Conservation (phyloP, 2,113 vertebrate species). For the Oryzias javanicus region DNA sequence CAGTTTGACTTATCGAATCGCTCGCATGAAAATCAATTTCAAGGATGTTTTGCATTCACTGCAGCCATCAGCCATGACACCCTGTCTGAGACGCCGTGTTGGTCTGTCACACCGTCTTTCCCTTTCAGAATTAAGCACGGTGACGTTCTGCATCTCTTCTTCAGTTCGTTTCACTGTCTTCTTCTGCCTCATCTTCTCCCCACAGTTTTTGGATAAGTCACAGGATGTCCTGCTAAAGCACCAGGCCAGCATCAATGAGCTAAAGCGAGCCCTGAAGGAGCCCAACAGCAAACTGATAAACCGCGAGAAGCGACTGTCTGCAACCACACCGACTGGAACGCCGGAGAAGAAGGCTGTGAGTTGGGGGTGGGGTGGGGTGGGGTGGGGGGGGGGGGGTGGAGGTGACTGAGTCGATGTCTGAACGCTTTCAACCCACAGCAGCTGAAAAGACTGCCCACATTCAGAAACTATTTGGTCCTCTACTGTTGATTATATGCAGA, state of each 20-base stretch:
- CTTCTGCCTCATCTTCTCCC: background rate
- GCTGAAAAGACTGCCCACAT: too few relatives aligned
- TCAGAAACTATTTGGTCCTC: too few relatives aligned
- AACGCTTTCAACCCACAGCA: background rate
- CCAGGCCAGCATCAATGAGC: constrained; percentile 98
- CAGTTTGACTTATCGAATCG: too few relatives aligned
- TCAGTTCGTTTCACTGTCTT: constrained; percentile 2
- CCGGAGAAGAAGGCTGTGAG: constrained; percentile 86
- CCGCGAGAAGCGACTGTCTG: constrained; percentile 86
- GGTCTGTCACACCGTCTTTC: too few relatives aligned
- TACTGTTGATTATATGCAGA: too few relatives aligned
- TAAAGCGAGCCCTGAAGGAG: constrained; percentile 93
- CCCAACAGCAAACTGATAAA: constrained; percentile 95
- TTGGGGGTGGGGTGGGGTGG: constrained; percentile 13
- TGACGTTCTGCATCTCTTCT: background rate
- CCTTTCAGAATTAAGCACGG: background rate
- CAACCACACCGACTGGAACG: constrained; percentile 83
- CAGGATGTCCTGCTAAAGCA: constrained; percentile 96
- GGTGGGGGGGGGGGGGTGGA: background rate
- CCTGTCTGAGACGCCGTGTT: too few relatives aligned
- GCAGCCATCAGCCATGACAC: too few relatives aligned
- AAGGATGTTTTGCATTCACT: too few relatives aligned
- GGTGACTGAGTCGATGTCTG: constrained; percentile 1
- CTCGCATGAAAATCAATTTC: too few relatives aligned
- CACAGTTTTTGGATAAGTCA: constrained; percentile 94